Percentiles rank a stretch among this genome's conserved stretches.
Evolutionary conservation across 2,888 invertebrate species (phyloP).

Genomic region (Epinotia brunnichana): DNA sequence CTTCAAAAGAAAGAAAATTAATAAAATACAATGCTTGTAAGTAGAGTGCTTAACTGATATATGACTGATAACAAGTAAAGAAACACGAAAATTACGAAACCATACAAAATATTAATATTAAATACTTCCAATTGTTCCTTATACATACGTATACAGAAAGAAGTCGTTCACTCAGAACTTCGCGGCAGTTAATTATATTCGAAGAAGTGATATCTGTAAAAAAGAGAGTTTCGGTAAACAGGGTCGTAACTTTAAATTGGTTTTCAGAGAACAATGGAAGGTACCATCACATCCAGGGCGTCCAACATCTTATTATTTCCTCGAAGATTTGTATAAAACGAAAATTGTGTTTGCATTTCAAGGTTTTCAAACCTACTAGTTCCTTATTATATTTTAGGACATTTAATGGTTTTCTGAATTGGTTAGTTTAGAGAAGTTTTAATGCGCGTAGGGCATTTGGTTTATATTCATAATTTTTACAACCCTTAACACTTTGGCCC

Average conservation of each 20-base stretch:
- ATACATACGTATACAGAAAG: conserved; percentile 15
- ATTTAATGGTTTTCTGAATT: not conserved
- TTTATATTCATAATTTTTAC: no score
- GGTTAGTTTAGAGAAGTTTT: no score
- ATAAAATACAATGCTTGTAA: no score
- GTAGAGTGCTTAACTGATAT: no score
- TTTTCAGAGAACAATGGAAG: conserved; percentile 54
- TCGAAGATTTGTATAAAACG: conserved; percentile 52
- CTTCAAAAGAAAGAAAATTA: no score
- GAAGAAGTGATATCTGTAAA: conserved; percentile 63
- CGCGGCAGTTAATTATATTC: conserved; percentile 64
- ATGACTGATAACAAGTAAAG: no score
- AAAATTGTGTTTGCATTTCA: conserved; percentile 44
- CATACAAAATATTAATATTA: conserved; percentile 1
- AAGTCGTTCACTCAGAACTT: conserved; percentile 33
- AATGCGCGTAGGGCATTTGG: no score
- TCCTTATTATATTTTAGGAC: not conserved
- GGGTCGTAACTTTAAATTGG: conserved; percentile 68
- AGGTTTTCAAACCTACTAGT: conserved; percentile 42
- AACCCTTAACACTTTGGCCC: no score
- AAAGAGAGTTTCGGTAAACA: conserved; percentile 67
- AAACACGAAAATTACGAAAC: no score
- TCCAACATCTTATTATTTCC: conserved; percentile 58
- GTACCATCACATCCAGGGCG: conserved; percentile 48
- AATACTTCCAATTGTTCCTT: conserved; percentile 28